Evolutionary conservation across 2,113 vertebrate genomes (phyloP), one percentile per base, ranked within the genome.

Genomic region (Parus major): DNA sequence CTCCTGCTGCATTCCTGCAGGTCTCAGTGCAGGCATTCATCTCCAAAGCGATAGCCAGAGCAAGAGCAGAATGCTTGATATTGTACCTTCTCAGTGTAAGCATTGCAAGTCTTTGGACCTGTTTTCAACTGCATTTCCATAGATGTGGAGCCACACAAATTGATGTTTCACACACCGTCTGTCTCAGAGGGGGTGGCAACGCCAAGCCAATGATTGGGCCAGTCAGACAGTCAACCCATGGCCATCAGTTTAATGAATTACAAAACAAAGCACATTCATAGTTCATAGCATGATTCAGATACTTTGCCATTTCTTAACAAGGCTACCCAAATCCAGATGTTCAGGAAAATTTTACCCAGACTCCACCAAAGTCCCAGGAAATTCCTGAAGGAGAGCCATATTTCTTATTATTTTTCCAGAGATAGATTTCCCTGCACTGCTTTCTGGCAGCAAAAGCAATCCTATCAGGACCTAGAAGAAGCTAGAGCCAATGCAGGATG

Each of bases 321-420:
- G 53, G 39, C 75, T 76, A 75, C 63, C 61, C 66, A 73, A 69
- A 80, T n/a, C 85, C 88, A 93, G 79, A 88, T 29, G 41, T 69
- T 46, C 55, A 39, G 85, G 79, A 77, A 93, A 80, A 70, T 61
- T 93, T 76, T 95, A 85, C 79, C 90, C 79, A 65, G 85, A 61
- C 71, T 92, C 75, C 79, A 96, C 82, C 44, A 18, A 90, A 93
- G 49, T 50, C 75, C 63, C 50, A 80, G 25, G 46, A 66, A 60
- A 50, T 82, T 95, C 82, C 82, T 70, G 85, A 94, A 77, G 75
- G 33, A 94, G 33, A 93, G 78, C 28, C 85, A 29, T 49, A 44
- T 53, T 96, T 70, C 50, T 57, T 55, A 79, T 46, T 91, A 25
- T 29, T 79, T 64, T 95, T 94, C 71, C 92, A 91, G 82, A 46